phyloP scores from a whole-genome alignment of 2,797 vertebrate species.

The Zalophus californianus region DNA sequence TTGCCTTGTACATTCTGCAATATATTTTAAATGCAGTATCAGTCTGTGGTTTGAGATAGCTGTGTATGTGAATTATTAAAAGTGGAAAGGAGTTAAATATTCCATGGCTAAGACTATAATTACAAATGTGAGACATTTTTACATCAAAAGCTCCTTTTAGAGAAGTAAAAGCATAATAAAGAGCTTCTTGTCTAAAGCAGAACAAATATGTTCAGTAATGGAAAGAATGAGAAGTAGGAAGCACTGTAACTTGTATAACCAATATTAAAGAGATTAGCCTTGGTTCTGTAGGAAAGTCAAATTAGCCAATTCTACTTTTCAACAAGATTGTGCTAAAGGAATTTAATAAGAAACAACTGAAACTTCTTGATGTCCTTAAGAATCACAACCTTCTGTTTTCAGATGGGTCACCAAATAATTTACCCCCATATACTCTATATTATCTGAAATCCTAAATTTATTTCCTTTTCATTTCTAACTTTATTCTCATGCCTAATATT shows the following conservation, averaged over 20 bases:
- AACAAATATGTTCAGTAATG: neutral
- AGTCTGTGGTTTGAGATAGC: neutral
- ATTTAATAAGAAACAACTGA: neutral
- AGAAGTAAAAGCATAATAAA: constrained; percentile 27
- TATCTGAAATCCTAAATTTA: neutral
- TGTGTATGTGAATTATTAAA: neutral
- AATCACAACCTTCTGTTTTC: neutral
- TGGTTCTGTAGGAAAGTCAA: neutral
- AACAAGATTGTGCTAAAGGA: neutral
- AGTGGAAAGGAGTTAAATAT: neutral
- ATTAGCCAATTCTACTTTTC: neutral
- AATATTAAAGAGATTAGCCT: neutral
- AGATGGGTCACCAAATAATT: neutral
- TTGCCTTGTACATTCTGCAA: neutral
- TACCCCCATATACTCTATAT: neutral
- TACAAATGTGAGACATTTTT: neutral
- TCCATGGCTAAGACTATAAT: neutral
- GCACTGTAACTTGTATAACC: neutral
- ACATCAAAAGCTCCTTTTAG: neutral
- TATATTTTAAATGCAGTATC: neutral
- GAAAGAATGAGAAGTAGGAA: neutral
- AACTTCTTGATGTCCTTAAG: neutral
- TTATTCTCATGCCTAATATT: neutral
- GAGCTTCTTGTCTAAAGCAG: neutral
- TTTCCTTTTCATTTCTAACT: neutral